Evolutionary conservation across 2,113 vertebrate genomes (phyloP).

Genomic region (Ranitomeya variabilis): DNA sequence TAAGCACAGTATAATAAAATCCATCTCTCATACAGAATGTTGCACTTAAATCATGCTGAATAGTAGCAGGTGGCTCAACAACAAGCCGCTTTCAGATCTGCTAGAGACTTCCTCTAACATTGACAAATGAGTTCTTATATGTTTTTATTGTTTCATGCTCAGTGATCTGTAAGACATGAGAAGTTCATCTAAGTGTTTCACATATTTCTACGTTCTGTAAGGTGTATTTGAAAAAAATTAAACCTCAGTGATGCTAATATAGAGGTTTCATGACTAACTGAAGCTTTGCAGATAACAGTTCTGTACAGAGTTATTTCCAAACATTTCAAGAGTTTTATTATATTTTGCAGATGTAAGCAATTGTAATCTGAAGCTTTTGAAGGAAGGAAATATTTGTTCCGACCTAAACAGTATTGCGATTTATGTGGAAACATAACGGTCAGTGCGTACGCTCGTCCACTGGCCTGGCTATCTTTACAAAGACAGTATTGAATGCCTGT

Average conservation of each 20-base stretch:
- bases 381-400: not conserved
- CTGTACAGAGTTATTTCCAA: not conserved
- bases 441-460: too few relatives aligned
- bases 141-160: not conserved
- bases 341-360: not conserved
- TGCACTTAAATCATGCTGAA: slow-evolving; percentile 27
- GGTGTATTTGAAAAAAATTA: not conserved
- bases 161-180: slow-evolving; percentile 1
- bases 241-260: not conserved
- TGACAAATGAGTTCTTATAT: slow-evolving; percentile 6
- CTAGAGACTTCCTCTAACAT: not conserved
- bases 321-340: not conserved
- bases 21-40: slow-evolving; percentile 6
- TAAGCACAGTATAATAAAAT: slow-evolving; percentile 18
- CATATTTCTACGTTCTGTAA: not conserved
- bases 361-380: not conserved
- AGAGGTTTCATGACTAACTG: not conserved
- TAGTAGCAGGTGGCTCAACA: slow-evolving; percentile 37
- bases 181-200: not conserved
- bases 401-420: not conserved
- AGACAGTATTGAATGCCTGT: too few relatives aligned
- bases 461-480: too few relatives aligned
- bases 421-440: not conserved
- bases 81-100: slow-evolving; percentile 13
- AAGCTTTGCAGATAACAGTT: not conserved